Evolutionary conservation across 2,888 invertebrate species (phyloP).

Genomic region (Altica lythri): DNA sequence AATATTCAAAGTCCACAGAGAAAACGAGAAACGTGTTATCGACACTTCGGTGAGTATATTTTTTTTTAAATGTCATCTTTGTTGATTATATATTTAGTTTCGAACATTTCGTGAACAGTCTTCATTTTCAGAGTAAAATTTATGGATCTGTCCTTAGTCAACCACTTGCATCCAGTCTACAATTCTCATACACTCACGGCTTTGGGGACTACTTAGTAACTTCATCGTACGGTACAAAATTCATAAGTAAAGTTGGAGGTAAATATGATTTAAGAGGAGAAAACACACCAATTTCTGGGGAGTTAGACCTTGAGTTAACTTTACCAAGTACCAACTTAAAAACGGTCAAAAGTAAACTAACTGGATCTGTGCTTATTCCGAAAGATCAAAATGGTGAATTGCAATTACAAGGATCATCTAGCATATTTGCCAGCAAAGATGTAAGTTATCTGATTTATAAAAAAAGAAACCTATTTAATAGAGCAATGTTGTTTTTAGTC

Average conservation of each 20-base stretch:
- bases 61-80: conserved; percentile 7
- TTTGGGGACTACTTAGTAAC: conserved; percentile 38
- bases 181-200: conserved; percentile 35
- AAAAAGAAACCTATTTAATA: neutral
- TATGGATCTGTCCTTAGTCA: conserved; percentile 53
- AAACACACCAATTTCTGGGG: conserved; percentile 58
- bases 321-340: conserved; percentile 65
- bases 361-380: conserved; percentile 51
- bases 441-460: conserved; percentile 27
- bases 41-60: conserved; percentile 18
- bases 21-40: conserved; percentile 30
- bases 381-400: conserved; percentile 35
- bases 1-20: conserved; percentile 22
- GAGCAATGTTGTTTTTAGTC: conserved; percentile 26
- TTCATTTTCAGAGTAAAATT: conserved; percentile 42
- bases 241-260: conserved; percentile 48
- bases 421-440: conserved; percentile 41
- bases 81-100: neutral
- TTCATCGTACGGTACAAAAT: conserved; percentile 42
- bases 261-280: conserved; percentile 52
- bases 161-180: conserved; percentile 49
- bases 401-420: conserved; percentile 41
- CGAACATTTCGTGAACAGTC: neutral
- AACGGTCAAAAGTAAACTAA: conserved; percentile 60
- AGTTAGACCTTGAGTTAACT: conserved; percentile 58